Conservation (phyloP, 1,140 invertebrate species). For the Drosophila dunni region DNA sequence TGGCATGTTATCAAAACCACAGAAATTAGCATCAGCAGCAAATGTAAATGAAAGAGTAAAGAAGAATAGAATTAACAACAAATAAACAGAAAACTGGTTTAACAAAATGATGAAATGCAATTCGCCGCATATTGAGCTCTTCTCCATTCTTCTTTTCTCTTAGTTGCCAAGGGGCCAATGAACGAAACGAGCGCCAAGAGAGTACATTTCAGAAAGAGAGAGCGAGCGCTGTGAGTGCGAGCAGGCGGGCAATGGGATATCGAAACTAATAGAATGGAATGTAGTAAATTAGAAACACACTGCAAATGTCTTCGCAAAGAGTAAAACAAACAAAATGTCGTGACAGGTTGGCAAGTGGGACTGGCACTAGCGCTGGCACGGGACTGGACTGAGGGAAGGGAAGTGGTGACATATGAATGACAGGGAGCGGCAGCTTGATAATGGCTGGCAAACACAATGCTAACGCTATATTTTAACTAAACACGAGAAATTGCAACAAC, state of each 20-base stretch:
- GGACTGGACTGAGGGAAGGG: not conserved
- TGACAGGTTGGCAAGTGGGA: not conserved
- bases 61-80: not conserved
- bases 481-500: slow-evolving; percentile 12
- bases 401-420: slow-evolving; percentile 12
- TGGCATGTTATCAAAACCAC: slow-evolving; percentile 11
- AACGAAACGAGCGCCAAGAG: slow-evolving; percentile 5
- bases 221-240: not conserved
- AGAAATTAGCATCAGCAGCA: not conserved
- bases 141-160: not conserved
- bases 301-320: not conserved
- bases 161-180: slow-evolving; percentile 35
- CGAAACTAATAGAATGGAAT: slow-evolving; percentile 38
- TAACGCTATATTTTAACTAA: slow-evolving; percentile 1
- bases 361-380: too few species aligned
- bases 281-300: slow-evolving; percentile 24
- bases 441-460: slow-evolving; percentile 30
- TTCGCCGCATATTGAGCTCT: slow-evolving; percentile 5
- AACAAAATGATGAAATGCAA: slow-evolving; percentile 43
- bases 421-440: slow-evolving; percentile 23
- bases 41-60: not conserved
- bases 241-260: not conserved
- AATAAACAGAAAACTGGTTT: slow-evolving; percentile 29
- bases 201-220: not conserved
- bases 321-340: slow-evolving; percentile 3